A percentile compares a stretch with the other conserved stretches of the same genome.
phyloP scores from a whole-genome alignment of 1,140 invertebrate genomes.

The Aphis gossypii region DNA sequence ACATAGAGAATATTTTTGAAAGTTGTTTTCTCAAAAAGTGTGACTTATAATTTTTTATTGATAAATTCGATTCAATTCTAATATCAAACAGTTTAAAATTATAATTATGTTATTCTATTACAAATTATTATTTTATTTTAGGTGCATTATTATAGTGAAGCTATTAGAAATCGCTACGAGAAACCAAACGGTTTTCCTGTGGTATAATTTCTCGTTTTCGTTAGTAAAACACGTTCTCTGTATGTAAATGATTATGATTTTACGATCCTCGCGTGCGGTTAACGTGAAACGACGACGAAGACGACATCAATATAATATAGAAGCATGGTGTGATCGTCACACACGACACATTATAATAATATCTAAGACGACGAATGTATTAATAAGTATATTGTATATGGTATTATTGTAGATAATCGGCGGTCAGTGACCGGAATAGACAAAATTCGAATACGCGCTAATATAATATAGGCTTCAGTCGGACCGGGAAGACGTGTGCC shows the following conservation, averaged over 20 bases:
- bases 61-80: neutral
- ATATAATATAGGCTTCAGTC: neutral
- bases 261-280: neutral
- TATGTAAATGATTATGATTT: neutral
- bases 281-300: neutral
- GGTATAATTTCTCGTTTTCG: neutral
- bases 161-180: neutral
- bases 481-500: neutral
- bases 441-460: neutral
- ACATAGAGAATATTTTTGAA: neutral
- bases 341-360: neutral
- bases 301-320: neutral
- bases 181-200: neutral
- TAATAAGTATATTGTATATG: constrained; percentile 19
- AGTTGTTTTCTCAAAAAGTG: neutral
- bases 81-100: neutral
- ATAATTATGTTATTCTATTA: neutral
- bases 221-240: neutral
- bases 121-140: neutral
- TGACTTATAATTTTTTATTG: neutral
- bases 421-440: neutral
- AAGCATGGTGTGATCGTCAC: neutral
- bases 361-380: neutral
- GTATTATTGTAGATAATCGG: neutral
- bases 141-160: neutral